A percentile compares a stretch with the other conserved stretches of the same genome.
Conservation (phyloP, 2,888 invertebrate genomes). For the Troides helena region DNA sequence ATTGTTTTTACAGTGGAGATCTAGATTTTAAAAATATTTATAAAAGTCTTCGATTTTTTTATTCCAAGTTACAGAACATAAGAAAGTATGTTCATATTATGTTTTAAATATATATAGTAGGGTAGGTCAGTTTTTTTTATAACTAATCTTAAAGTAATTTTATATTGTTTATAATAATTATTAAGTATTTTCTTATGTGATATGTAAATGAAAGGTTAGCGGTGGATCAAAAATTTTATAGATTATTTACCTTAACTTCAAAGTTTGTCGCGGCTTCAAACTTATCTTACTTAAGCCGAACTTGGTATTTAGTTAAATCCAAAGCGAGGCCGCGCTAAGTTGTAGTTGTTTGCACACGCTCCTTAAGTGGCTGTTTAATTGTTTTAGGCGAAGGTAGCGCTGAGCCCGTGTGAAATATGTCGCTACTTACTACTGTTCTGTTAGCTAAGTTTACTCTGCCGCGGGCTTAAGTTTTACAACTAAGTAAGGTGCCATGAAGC, state of each 20-base stretch:
- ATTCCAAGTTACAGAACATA: too few species aligned
- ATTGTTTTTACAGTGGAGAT: too few species aligned
- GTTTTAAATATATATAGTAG: too few species aligned
- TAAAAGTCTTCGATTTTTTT: too few species aligned
- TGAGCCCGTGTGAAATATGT: slow-evolving; percentile 75
- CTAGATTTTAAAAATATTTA: too few species aligned
- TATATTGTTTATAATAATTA: too few species aligned
- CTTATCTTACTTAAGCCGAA: slow-evolving; percentile 73
- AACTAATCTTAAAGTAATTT: too few species aligned
- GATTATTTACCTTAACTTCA: slow-evolving; percentile 8
- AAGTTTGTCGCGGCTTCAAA: slow-evolving; percentile 41
- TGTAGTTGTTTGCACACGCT: slow-evolving; percentile 50
- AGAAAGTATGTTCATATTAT: too few species aligned
- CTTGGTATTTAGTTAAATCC: slow-evolving; percentile 76
- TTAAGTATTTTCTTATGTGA: neutral
- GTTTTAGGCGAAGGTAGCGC: slow-evolving; percentile 74
- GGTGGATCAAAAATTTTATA: neutral
- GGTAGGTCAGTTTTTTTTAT: too few species aligned
- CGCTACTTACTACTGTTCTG: slow-evolving; percentile 64
- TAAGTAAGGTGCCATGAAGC: slow-evolving; percentile 30
- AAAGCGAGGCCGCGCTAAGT: slow-evolving; percentile 53
- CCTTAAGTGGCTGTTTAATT: slow-evolving; percentile 71
- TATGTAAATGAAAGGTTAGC: neutral
- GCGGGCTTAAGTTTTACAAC: slow-evolving; percentile 70
- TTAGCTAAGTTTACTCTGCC: slow-evolving; percentile 66